Evolutionary conservation across 30 jellyfish, hydroid and myxozoan species (phyloP), one percentile per base, ranked within the genome.

Genomic region (Aurelia aurita): DNA sequence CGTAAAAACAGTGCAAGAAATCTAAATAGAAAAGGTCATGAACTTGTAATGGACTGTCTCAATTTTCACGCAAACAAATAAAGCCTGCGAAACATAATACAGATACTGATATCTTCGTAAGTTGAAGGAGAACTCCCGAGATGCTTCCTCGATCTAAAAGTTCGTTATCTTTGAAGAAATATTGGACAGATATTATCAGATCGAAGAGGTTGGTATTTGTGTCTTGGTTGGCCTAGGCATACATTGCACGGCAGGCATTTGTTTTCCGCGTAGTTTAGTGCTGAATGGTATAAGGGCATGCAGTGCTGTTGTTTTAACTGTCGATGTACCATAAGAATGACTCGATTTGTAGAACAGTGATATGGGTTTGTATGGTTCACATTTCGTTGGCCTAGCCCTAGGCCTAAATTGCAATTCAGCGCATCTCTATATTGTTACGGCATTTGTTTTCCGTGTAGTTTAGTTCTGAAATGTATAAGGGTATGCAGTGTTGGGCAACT

Each of bases 131-230:
- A 31, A 47, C 27, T 43, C 61, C 32, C 23, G 22, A 25, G 21
- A 78, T 78, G 83, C 45, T 80, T 35, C 74, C 82, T 25, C 70
- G 80, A 66, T 80, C 90, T 27, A 67, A 65, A 34, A 80, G 90
- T 34, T 21, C 58, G 19, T 25, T 64, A 59, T 66, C 68, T 68
- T 20, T 80, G 76, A 80, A 51, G 75, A 80, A 68, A 66, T 57
- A 66, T 49, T 64, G 83, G 32, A 32, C 71, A 28, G 75, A 64
- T 27, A 21, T 65, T 16, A 69, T 49, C 26, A 43, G 82, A 22
- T 80, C 90, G 19, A 64, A 80, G 57, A 80, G 90, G 90, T 80
- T 21, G 1, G 90, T 65, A 59, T 45, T 10, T 32, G 31, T 18
- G 58, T 27, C 13, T 18, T 22, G 26, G 51, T 39, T 9, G 51